Evolutionary conservation across 2,888 invertebrate genomes (phyloP).

Genomic region (Epiperipatus broadwayi): DNA sequence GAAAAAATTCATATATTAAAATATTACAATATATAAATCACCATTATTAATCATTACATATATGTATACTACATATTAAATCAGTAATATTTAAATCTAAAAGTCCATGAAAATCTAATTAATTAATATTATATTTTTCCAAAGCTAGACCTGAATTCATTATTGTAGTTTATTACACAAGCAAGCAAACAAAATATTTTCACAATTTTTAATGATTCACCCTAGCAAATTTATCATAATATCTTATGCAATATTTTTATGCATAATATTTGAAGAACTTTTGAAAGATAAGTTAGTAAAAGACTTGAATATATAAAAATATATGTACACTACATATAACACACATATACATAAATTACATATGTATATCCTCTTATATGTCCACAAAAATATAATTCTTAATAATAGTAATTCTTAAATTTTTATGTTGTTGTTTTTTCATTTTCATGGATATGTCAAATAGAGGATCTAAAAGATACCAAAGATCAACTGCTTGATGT

Average conservation of each 20-base stretch:
- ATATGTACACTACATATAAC: too few species aligned
- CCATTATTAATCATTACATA: too few species aligned
- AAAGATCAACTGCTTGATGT: conserved; percentile 81
- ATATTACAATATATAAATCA: not conserved
- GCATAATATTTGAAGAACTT: not conserved
- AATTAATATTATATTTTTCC: too few species aligned
- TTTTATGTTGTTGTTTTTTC: too few species aligned
- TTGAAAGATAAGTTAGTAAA: not conserved
- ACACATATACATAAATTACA: too few species aligned
- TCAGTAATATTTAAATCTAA: too few species aligned
- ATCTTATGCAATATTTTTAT: not conserved
- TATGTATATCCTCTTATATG: too few species aligned
- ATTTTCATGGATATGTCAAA: not conserved
- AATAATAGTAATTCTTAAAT: too few species aligned
- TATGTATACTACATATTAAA: not conserved
- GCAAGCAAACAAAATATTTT: not conserved
- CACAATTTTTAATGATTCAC: not conserved
- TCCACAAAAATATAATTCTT: too few species aligned
- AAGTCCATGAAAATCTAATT: too few species aligned
- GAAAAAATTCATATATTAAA: too few species aligned
- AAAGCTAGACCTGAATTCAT: not conserved
- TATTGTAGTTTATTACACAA: not conserved
- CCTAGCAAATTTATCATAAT: not conserved
- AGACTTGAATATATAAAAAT: too few species aligned
- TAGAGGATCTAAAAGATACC: conserved; percentile 88